Evolutionary conservation across 2,888 invertebrate genomes (phyloP).

Genomic region (Calliphora vomitoria): DNA sequence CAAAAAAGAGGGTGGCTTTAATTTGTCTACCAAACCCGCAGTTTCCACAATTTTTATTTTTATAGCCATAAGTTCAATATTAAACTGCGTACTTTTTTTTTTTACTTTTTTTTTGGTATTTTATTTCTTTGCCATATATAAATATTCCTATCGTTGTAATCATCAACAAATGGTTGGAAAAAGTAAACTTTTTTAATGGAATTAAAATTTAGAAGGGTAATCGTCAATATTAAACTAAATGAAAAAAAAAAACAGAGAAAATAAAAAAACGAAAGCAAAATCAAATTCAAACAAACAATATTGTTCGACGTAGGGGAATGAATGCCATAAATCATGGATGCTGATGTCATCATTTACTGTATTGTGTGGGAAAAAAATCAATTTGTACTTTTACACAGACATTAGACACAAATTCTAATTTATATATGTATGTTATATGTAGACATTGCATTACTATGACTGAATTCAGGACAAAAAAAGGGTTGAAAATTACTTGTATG

Average conservation of each 20-base stretch:
- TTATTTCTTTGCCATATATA: constrained; percentile 9
- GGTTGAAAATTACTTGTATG: constrained; percentile 39
- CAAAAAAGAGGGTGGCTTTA: constrained; percentile 25
- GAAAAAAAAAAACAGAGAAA: neutral
- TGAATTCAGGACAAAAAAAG: constrained; percentile 21
- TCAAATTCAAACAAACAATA: constrained; percentile 34
- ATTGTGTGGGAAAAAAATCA: constrained; percentile 47
- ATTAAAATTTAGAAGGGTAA: constrained; percentile 74
- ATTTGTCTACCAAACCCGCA: constrained; percentile 49
- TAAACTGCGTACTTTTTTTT: constrained; percentile 46
- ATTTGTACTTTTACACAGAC: constrained; percentile 37
- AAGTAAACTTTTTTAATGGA: constrained; percentile 64
- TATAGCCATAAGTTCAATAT: constrained; percentile 49
- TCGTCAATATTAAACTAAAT: constrained; percentile 67
- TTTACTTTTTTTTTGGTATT: constrained; percentile 1
- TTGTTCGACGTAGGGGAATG: constrained; percentile 50
- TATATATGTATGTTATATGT: neutral
- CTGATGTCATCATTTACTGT: constrained; percentile 64
- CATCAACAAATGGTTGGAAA: constrained; percentile 53
- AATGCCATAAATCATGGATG: constrained; percentile 65
- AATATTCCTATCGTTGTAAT: constrained; percentile 31
- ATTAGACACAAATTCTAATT: constrained; percentile 20
- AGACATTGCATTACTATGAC: constrained; percentile 10
- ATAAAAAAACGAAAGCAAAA: constrained; percentile 7
- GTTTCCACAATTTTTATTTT: constrained; percentile 35